Percentiles rank a stretch among this genome's conserved stretches.
These are phyloP conservation scores for Zenarchopterus dispar DNA, from an alignment of 2,797 vertebrate genomes.

Conservation along the genomic window DNA sequence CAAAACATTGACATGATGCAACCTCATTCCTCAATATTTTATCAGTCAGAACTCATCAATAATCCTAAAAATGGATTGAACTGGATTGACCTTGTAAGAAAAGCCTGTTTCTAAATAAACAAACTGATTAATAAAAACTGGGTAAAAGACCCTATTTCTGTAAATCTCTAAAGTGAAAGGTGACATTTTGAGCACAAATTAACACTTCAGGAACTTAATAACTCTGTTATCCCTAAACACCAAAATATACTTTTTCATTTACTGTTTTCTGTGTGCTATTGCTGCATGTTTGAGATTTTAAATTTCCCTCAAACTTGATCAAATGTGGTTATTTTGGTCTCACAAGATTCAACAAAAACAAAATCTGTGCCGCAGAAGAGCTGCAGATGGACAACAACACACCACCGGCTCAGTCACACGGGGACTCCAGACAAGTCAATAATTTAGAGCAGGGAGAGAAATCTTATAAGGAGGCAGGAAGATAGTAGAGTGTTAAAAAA, in stretches of 20 bases:
- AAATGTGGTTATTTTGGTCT: slow-evolving; percentile 30
- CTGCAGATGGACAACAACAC: slow-evolving; percentile 61
- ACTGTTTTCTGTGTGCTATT: not conserved
- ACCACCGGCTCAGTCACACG: slow-evolving; percentile 54
- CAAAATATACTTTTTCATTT: slow-evolving; percentile 24
- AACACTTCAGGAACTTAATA: not conserved
- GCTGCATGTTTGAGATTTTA: not conserved
- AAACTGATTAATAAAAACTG: slow-evolving; percentile 34
- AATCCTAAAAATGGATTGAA: slow-evolving; percentile 20
- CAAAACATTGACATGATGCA: not conserved
- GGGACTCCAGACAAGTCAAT: slow-evolving; percentile 78
- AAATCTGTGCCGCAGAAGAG: slow-evolving; percentile 8
- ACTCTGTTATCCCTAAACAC: not conserved
- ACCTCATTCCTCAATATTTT: slow-evolving; percentile 12
- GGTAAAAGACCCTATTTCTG: not conserved
- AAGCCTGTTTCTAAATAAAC: slow-evolving; percentile 18
- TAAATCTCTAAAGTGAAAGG: not conserved
- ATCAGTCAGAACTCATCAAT: slow-evolving; percentile 18
- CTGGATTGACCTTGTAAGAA: slow-evolving; percentile 15
- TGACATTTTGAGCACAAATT: not conserved
- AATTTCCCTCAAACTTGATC: slow-evolving; percentile 8
- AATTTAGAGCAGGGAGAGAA: slow-evolving; percentile 74
- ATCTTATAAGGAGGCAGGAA: slow-evolving; percentile 70
- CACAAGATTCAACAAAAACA: slow-evolving; percentile 33
- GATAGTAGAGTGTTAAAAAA: slow-evolving; percentile 26